Conservation (phyloP, 2,888 invertebrate genomes). For the Rosalia funebris region DNA sequence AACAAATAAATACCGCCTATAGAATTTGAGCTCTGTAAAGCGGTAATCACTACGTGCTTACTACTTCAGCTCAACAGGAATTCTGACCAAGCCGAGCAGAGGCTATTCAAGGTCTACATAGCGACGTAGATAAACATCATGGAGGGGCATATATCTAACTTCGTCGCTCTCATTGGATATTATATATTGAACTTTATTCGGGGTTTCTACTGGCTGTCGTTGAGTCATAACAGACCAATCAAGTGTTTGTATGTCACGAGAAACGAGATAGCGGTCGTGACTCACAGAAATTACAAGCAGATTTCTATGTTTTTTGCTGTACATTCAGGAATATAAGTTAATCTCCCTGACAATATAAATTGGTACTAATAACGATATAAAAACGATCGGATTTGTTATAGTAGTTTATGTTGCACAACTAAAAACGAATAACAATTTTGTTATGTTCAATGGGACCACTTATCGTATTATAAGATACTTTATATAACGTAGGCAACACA, state of each 20-base stretch:
- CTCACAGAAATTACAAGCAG: conserved; percentile 18
- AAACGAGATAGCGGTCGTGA: conserved; percentile 10
- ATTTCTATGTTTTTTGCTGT: conserved; percentile 6
- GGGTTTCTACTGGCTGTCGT: not conserved
- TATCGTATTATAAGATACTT: no score
- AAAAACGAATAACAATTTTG: no score
- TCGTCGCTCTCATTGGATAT: not conserved
- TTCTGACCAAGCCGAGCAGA: conserved; percentile 3
- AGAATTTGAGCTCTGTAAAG: not conserved
- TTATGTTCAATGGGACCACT: no score
- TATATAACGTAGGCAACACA: no score
- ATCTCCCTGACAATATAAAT: no score
- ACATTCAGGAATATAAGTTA: conserved; percentile 5
- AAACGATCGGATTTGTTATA: no score
- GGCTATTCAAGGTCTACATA: not conserved
- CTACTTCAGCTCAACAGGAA: not conserved
- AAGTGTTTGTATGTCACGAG: conserved; percentile 6
- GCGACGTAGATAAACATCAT: not conserved
- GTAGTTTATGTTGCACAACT: no score
- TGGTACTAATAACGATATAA: no score
- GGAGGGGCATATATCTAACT: not conserved
- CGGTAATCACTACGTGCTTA: not conserved
- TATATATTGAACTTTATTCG: not conserved
- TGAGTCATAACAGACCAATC: conserved; percentile 16
- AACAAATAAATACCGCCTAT: conserved; percentile 9